Percentiles rank a stretch among this genome's conserved stretches.
Evolutionary conservation across 2,888 invertebrate genomes (phyloP).

Genomic region (Lycophotia porphyrea): DNA sequence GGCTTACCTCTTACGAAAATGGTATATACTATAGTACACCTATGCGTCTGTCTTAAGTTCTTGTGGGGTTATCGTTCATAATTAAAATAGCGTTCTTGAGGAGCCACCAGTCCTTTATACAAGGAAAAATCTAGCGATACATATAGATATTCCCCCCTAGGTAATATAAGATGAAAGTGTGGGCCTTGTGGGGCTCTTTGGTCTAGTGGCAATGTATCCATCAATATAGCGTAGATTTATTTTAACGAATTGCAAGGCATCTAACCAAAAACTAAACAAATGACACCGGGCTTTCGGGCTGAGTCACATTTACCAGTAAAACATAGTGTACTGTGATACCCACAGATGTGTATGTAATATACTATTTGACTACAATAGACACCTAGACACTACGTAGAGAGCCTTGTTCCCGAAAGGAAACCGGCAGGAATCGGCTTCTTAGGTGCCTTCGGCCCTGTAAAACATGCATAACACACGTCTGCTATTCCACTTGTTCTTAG

Average conservation of each 20-base stretch:
- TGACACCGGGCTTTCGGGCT: not conserved
- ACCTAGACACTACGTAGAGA: too few species aligned
- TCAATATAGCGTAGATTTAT: not conserved
- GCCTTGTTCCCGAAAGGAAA: too few species aligned
- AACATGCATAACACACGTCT: too few species aligned
- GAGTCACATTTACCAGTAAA: not conserved
- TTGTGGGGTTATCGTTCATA: not conserved
- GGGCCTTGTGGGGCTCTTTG: not conserved
- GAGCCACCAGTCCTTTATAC: not conserved
- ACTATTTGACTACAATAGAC: too few species aligned
- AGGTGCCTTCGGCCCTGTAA: too few species aligned
- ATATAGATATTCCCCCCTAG: not conserved
- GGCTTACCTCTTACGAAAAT: too few species aligned
- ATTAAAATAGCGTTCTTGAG: not conserved
- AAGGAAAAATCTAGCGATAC: not conserved
- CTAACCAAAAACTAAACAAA: not conserved
- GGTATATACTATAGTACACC: too few species aligned
- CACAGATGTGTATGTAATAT: too few species aligned
- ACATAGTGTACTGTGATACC: too few species aligned
- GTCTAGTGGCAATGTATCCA: not conserved
- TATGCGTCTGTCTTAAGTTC: not conserved
- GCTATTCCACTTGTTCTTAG: not conserved
- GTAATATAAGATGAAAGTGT: not conserved
- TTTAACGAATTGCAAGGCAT: not conserved
- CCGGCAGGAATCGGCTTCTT: too few species aligned